Conservation (phyloP, 2,797 vertebrate genomes). For the Taeniopygia guttata region DNA sequence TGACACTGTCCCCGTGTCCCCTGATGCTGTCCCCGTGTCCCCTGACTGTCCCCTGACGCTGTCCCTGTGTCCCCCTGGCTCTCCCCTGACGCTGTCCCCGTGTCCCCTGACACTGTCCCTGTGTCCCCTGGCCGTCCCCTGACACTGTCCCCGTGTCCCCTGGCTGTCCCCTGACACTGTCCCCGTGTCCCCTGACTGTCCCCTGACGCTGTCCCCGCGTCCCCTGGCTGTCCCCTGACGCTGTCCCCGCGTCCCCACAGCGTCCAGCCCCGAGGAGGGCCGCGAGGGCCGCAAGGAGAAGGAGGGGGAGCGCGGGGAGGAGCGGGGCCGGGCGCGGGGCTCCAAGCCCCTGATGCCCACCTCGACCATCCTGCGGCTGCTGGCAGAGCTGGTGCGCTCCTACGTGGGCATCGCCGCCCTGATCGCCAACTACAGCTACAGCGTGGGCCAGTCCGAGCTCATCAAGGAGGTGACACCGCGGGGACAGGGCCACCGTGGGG, state of each 20-base stretch:
- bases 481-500: neutral
- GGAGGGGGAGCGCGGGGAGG: conserved; percentile 76
- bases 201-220: rapidly evolving
- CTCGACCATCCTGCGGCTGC: conserved; percentile 92
- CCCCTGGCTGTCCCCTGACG: neutral
- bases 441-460: conserved; percentile 50
- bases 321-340: conserved; percentile 76
- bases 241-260: conserved; percentile 36
- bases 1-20: too few species aligned
- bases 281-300: conserved; percentile 93
- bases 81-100: too few species aligned
- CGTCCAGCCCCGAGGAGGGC: conserved; percentile 90
- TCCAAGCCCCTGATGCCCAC: conserved; percentile 96
- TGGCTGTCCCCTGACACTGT: neutral
- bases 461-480: neutral
- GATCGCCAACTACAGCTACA: conserved; percentile 94
- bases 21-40: too few species aligned
- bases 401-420: conserved; percentile 94
- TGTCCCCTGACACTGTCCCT: too few species aligned
- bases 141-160: neutral
- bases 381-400: conserved; percentile 95
- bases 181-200: too few species aligned
- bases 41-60: too few species aligned
- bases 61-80: too few species aligned
- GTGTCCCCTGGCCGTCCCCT: too few species aligned